Base-by-base conservation (phyloP, 1,140 invertebrate genomes). In the Drosophila triauraria region DNA sequence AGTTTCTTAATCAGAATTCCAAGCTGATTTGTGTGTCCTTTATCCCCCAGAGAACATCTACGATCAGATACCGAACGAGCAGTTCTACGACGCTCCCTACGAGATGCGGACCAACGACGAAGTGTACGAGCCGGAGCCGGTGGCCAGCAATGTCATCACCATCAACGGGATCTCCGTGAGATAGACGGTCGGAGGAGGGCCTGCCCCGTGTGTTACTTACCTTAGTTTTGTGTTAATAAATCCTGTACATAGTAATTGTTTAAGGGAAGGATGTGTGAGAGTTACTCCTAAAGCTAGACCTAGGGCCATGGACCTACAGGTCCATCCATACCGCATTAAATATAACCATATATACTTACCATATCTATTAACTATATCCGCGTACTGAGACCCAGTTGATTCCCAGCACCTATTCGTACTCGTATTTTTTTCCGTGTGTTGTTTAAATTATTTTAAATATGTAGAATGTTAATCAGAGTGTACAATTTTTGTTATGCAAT, bases 91-190 rank as follows among this genome's bases (percentile, higher is more conserved):
- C 64, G 94, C 93, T 10, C 94, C 94, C 15, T 95, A 95, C 76
- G 95, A 95, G 76, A 94, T 95, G 87, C 94, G 94, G 77, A 93
- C 93, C 42, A 95, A 95, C 74, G 94, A 95, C 40, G 95, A 95
- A 53, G 95, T 96, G 25, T 96, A 96, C 91, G 95, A 96, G 74
- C 95, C 95, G 2, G 95, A 96, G 81, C 95, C 95, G 7, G 92
- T 95, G 30, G 92, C 60, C 93, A 94, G 94, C 65, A 95, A 95
- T 80, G 94, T 95, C 8, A 95, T 96, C 64, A 96, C 96, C 30
- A 96, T 96, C 72, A 96, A 96, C 79, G 96, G 96, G 43, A 95
- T 96, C 9, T 94, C 95, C 50, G 95, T 96, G 56, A 94, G 95
- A 94, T 96, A 82, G 54, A 30, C 10, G 25, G 9, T 20, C n/a